Percentiles rank a stretch among this genome's conserved stretches.
Conservation (phyloP, 2,888 invertebrate species). For the Gonocerus acuteangulatus region DNA sequence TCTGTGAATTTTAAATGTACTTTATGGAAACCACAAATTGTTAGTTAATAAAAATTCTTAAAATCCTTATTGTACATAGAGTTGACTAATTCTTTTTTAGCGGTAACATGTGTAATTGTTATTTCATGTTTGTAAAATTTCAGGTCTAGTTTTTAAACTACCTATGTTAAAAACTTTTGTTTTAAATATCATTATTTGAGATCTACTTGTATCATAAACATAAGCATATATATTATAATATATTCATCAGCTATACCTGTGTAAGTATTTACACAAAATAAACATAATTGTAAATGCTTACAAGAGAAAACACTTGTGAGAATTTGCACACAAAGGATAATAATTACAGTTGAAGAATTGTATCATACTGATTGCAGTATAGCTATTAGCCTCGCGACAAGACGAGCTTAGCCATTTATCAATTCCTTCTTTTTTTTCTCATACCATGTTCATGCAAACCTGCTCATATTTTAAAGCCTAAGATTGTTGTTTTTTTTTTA, state of each 20-base stretch:
- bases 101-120: slow-evolving; percentile 15
- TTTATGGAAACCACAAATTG: background rate
- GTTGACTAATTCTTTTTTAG: slow-evolving; percentile 14
- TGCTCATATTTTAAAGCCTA: too few relatives aligned
- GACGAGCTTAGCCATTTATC: slow-evolving; percentile 20
- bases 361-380: slow-evolving; percentile 5
- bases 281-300: background rate
- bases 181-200: slow-evolving; percentile 12
- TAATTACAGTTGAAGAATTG: background rate
- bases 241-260: background rate
- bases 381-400: slow-evolving; percentile 13
- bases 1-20: background rate
- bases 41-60: background rate
- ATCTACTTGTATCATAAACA: background rate
- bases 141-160: slow-evolving; percentile 1
- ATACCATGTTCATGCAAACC: too few relatives aligned
- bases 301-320: background rate
- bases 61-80: background rate
- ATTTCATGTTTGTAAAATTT: background rate
- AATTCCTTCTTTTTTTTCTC: background rate
- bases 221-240: background rate
- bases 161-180: background rate
- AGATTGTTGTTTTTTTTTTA: too few relatives aligned
- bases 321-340: too few relatives aligned
- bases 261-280: background rate